Percentiles rank a stretch among this genome's conserved stretches.
phyloP scores from a whole-genome alignment of 2,888 invertebrate species.

The Microchrysa polita region DNA sequence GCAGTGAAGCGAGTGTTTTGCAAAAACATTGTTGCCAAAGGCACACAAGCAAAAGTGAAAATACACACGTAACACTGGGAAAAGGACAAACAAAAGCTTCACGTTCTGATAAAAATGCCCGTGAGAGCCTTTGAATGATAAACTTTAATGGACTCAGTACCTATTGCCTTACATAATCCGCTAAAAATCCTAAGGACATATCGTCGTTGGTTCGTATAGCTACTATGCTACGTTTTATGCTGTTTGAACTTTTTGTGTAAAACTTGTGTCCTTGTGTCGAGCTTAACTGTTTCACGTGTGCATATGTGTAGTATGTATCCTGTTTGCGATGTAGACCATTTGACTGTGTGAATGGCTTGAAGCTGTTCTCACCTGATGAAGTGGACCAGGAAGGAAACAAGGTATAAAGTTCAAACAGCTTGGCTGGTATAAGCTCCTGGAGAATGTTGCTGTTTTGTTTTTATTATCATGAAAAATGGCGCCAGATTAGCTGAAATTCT shows the following conservation, averaged over 20 bases:
- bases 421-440: too few relatives aligned
- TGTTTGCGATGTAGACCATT: background rate
- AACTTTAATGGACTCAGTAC: conserved; percentile 40
- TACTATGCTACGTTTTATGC: conserved; percentile 17
- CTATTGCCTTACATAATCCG: conserved; percentile 31
- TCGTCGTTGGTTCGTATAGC: too few relatives aligned
- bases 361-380: conserved; percentile 10
- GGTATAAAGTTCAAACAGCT: background rate
- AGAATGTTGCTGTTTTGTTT: too few relatives aligned
- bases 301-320: too few relatives aligned
- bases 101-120: conserved; percentile 39
- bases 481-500: too few relatives aligned
- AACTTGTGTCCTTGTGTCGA: background rate
- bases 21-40: background rate
- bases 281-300: too few relatives aligned
- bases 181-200: conserved; percentile 34
- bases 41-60: background rate
- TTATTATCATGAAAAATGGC: too few relatives aligned
- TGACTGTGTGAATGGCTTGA: background rate
- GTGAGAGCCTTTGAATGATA: conserved; percentile 42
- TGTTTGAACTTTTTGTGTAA: background rate
- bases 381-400: too few relatives aligned
- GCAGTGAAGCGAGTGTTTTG: background rate
- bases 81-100: conserved; percentile 19
- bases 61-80: conserved; percentile 6